Evolutionary conservation across 2,888 invertebrate species (phyloP), one percentile per base, ranked within the genome.

Genomic region (Andrena bucephala): DNA sequence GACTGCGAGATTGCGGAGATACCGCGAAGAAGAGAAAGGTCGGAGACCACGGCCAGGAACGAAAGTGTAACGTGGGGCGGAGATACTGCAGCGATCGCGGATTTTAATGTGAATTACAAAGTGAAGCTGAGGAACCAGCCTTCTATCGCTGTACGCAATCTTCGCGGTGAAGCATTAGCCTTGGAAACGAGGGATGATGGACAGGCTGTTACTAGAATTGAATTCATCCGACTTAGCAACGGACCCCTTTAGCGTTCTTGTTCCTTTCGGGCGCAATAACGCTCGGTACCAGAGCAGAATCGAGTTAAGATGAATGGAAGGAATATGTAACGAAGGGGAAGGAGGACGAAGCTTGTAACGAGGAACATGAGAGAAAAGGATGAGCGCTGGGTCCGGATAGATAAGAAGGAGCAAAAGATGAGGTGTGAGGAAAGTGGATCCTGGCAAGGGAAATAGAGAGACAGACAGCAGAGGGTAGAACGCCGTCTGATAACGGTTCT

Each of bases 401-500:
- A 81, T 81, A 81, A 81, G 82, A 29, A 54, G 72, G 2, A 67
- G 72, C 20, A 13, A 80, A 68, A 81, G 72, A 81, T 33, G 72
- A 80, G 72, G 36, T 50, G 72, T 20, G 54, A 36, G 50, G 71
- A 68, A 71, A 68, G 70, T 60, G 77, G 79, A 79, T 70, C 52
- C 68, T 52, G 16, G 62, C 7, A 60, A 33, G 54, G 24, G 27
- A 36, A 24, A 48, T 42, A 50, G 77, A 76, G 67, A 16, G 57
- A 63, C 33, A 33, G 63, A 48, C 54, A 20, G 8, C 42, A 10
- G 71, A 63, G 73, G 66, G 72, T 62, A 69, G 65, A 59, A 57
- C 60, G 83, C 66, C 85, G 89, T 85, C 84, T 78, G 90, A 91
- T 91, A 91, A 89, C 90, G 85, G 63, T 81, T 60, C 79, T 84